Evolutionary conservation across 1,140 invertebrate genomes (phyloP).

Genomic region (Drosophila parvula): DNA sequence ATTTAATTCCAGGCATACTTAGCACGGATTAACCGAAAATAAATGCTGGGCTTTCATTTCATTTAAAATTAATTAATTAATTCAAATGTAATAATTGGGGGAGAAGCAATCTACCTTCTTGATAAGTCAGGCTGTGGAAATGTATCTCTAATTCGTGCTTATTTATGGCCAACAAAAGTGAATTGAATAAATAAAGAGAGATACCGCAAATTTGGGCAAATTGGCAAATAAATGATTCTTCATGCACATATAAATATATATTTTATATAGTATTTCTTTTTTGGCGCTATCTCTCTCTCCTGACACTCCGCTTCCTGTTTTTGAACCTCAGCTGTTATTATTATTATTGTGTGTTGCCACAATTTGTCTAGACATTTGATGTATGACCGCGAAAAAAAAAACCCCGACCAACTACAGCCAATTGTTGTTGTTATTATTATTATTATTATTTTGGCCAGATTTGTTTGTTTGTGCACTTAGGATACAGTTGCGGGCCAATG

Average conservation of each 20-base stretch:
- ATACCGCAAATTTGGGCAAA: not conserved
- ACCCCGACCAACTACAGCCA: conserved; percentile 24
- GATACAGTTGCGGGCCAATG: not conserved
- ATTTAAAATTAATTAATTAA: no score
- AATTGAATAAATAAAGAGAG: not conserved
- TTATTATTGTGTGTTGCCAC: conserved; percentile 47
- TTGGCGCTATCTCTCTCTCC: conserved; percentile 18
- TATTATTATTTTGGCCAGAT: conserved; percentile 1
- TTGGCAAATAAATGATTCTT: conserved; percentile 1
- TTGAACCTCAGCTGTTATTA: conserved; percentile 25
- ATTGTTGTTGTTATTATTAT: conserved; percentile 5
- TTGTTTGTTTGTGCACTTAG: conserved; percentile 44
- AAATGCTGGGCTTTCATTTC: not conserved
- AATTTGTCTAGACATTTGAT: conserved; percentile 68
- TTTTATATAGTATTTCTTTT: conserved; percentile 14
- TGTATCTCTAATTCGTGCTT: no score
- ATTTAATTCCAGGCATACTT: not conserved
- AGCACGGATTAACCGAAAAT: not conserved
- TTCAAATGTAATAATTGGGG: not conserved
- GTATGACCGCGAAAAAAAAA: conserved; percentile 45
- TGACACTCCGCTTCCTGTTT: conserved; percentile 49
- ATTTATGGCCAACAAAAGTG: no score
- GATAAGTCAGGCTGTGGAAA: no score
- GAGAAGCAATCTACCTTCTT: no score
- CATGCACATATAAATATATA: not conserved